Evolutionary conservation across 2,888 invertebrate species (phyloP).

Genomic region (Emesis furor): DNA sequence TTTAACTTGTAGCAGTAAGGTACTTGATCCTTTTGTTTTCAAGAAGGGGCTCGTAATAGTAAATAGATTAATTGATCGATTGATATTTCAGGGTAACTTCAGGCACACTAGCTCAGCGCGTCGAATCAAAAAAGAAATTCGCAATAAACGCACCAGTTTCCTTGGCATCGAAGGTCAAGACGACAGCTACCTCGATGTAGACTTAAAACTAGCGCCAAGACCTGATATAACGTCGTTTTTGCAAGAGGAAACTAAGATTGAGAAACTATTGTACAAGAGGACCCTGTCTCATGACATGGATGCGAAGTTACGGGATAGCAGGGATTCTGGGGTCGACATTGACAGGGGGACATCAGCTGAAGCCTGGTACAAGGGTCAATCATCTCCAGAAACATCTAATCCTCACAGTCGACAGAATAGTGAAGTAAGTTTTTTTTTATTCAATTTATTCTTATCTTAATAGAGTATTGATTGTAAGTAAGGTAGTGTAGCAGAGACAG

Average conservation of each 20-base stretch:
- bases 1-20: neutral
- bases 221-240: constrained; percentile 96
- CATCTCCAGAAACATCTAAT: constrained; percentile 90
- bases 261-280: constrained; percentile 95
- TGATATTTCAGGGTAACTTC: constrained; percentile 90
- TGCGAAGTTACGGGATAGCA: constrained; percentile 93
- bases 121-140: constrained; percentile 96
- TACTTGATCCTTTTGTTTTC: neutral
- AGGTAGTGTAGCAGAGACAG: no score
- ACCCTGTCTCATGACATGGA: constrained; percentile 94
- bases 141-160: constrained; percentile 96
- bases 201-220: constrained; percentile 94
- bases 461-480: no score
- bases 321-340: constrained; percentile 93
- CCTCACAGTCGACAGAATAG: constrained; percentile 96
- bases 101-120: constrained; percentile 96
- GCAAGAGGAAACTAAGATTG: constrained; percentile 95
- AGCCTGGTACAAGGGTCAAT: constrained; percentile 91
- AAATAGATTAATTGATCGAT: no score
- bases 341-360: constrained; percentile 92
- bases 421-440: constrained; percentile 89
- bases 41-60: no score
- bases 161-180: constrained; percentile 96
- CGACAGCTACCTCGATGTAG: constrained; percentile 94
- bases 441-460: no score